These are phyloP conservation scores for Atethmia centrago DNA, from an alignment of 2,888 invertebrate species.

Conservation along the genomic window DNA sequence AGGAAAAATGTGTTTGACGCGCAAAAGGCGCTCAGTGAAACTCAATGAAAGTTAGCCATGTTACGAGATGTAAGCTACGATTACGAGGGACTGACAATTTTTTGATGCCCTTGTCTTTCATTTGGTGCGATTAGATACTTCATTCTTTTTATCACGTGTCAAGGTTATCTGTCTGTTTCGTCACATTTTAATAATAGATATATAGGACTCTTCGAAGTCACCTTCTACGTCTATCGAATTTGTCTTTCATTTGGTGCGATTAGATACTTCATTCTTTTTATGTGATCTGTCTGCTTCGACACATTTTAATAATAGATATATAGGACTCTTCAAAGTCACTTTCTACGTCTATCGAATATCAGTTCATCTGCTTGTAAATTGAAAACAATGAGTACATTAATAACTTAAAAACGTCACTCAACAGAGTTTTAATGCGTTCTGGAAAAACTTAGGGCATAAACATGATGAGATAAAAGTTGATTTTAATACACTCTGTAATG, in stretches of 20 bases:
- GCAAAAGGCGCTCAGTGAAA: slow-evolving; percentile 76
- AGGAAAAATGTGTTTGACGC: slow-evolving; percentile 82
- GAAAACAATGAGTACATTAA: slow-evolving; percentile 1
- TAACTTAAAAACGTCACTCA: background rate
- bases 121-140: slow-evolving; percentile 8
- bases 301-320: background rate
- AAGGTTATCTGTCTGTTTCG: background rate
- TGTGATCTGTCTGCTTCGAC: background rate
- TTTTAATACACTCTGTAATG: slow-evolving; percentile 5
- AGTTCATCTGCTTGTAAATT: background rate
- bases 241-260: slow-evolving; percentile 15
- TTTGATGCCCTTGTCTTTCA: slow-evolving; percentile 27
- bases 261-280: background rate
- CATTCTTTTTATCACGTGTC: background rate
- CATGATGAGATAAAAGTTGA: slow-evolving; percentile 5
- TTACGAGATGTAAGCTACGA: slow-evolving; percentile 71
- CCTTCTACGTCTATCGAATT: too few species aligned
- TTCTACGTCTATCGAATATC: background rate
- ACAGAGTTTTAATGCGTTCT: slow-evolving; percentile 17
- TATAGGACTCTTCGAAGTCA: too few species aligned
- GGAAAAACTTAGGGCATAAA: slow-evolving; percentile 11
- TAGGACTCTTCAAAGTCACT: background rate
- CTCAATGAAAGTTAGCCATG: slow-evolving; percentile 80
- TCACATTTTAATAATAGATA: background rate
- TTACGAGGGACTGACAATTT: slow-evolving; percentile 64